These are phyloP conservation scores for Liasis olivaceus DNA, from an alignment of 2,797 vertebrate species.

Conservation along the genomic window DNA sequence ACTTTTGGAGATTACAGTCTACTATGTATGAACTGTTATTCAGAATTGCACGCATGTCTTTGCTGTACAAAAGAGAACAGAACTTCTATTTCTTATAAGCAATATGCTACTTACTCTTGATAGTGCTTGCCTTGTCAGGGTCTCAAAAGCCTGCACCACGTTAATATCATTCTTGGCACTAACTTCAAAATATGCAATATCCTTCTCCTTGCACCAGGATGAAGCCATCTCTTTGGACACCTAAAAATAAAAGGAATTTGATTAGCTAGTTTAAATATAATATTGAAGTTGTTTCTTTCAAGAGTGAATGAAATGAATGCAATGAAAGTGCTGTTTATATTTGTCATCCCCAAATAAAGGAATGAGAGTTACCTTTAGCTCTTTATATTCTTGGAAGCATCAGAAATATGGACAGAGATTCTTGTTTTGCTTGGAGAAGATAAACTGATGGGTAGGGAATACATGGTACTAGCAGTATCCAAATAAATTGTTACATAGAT, in stretches of 20 bases:
- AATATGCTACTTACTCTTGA: slow-evolving; percentile 66
- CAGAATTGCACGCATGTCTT: background rate
- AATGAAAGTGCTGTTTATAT: background rate
- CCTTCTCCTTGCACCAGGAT: slow-evolving; percentile 78
- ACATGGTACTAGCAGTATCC: background rate
- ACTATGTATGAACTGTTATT: background rate
- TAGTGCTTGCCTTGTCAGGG: slow-evolving; percentile 72
- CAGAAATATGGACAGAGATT: background rate
- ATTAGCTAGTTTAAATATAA: background rate
- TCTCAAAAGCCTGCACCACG: slow-evolving; percentile 78
- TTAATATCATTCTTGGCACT: slow-evolving; percentile 80
- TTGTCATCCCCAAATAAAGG: background rate
- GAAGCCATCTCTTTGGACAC: slow-evolving; percentile 70
- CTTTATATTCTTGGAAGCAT: background rate
- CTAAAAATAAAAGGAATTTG: slow-evolving; percentile 54
- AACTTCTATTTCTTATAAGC: background rate
- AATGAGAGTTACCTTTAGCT: background rate
- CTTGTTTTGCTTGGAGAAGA: background rate
- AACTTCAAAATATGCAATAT: slow-evolving; percentile 80
- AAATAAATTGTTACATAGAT: background rate
- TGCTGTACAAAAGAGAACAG: background rate
- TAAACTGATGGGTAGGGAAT: background rate
- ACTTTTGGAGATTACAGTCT: background rate
- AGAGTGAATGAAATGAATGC: background rate
- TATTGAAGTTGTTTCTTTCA: background rate